These are phyloP conservation scores for Congeria kusceri DNA, from an alignment of 2,888 invertebrate genomes.

Conservation along the genomic window DNA sequence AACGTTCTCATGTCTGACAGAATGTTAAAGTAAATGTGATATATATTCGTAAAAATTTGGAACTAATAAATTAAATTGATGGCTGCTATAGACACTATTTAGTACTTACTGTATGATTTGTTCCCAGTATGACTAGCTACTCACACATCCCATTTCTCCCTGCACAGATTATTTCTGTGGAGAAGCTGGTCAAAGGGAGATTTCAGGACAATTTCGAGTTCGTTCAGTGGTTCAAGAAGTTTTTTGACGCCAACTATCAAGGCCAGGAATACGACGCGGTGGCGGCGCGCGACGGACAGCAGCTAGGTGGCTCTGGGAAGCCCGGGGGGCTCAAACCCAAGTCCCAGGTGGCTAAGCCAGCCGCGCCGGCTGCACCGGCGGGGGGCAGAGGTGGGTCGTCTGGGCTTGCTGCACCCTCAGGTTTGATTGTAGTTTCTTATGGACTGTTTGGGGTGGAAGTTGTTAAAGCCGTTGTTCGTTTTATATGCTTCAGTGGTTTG, in stretches of 20 bases:
- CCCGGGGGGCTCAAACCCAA: conserved; percentile 21
- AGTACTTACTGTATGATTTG: too few species aligned
- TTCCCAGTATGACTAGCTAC: too few species aligned
- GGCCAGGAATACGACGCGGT: conserved; percentile 97
- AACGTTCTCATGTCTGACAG: too few species aligned
- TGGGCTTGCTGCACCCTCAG: neutral
- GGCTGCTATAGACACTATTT: too few species aligned
- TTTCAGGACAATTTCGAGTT: conserved; percentile 99
- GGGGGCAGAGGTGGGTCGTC: conserved; percentile 18
- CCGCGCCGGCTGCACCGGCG: conserved; percentile 19
- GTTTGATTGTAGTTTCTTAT: too few species aligned
- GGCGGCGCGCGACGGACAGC: conserved; percentile 90
- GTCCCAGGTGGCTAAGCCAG: conserved; percentile 31
- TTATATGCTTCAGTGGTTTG: too few species aligned
- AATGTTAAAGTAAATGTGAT: too few species aligned
- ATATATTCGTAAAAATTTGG: too few species aligned
- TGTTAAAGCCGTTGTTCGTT: too few species aligned
- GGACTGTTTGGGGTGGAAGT: too few species aligned
- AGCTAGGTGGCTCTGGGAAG: conserved; percentile 68
- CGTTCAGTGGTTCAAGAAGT: conserved; percentile 99
- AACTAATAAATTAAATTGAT: too few species aligned
- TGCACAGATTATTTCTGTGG: conserved; percentile 98
- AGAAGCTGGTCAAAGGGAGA: conserved; percentile 99
- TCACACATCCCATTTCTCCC: too few species aligned
- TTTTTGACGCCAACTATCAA: conserved; percentile 99